Percentiles rank a stretch among this genome's conserved stretches.
phyloP scores from a whole-genome alignment of 2,113 vertebrate species.

The Prunella himalayana region DNA sequence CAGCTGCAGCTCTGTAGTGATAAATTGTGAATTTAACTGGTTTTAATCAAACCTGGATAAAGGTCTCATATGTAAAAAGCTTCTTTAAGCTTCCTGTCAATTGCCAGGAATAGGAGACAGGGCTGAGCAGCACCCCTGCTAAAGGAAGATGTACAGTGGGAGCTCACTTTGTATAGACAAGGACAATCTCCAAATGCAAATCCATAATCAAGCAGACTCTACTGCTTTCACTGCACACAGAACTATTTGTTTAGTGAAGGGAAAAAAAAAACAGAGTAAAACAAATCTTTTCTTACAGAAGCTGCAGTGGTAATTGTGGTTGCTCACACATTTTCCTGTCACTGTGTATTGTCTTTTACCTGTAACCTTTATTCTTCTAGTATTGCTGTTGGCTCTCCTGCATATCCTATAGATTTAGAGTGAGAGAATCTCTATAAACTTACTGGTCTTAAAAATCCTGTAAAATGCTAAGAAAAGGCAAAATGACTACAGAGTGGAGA shows the following conservation, averaged over 20 bases:
- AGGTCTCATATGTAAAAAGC: background rate
- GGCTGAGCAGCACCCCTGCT: background rate
- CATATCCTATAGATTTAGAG: background rate
- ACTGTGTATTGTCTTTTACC: background rate
- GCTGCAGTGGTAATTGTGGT: background rate
- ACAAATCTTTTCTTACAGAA: background rate
- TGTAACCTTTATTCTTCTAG: background rate
- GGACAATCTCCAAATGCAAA: background rate
- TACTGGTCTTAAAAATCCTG: background rate
- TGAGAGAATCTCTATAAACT: background rate
- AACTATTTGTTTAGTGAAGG: background rate
- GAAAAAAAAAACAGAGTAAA: background rate
- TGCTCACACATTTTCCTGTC: background rate
- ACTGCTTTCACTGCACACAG: background rate
- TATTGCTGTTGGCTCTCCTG: background rate
- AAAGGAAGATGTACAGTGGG: background rate
- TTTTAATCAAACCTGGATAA: background rate
- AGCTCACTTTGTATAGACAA: background rate
- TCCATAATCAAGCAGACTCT: background rate
- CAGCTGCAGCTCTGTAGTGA: background rate
- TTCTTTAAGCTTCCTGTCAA: background rate
- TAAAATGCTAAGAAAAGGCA: background rate
- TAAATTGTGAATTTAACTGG: background rate
- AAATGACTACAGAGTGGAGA: background rate
- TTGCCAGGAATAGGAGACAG: background rate